phyloP scores from a whole-genome alignment of 2,797 vertebrate genomes.

The Characodon lateralis region DNA sequence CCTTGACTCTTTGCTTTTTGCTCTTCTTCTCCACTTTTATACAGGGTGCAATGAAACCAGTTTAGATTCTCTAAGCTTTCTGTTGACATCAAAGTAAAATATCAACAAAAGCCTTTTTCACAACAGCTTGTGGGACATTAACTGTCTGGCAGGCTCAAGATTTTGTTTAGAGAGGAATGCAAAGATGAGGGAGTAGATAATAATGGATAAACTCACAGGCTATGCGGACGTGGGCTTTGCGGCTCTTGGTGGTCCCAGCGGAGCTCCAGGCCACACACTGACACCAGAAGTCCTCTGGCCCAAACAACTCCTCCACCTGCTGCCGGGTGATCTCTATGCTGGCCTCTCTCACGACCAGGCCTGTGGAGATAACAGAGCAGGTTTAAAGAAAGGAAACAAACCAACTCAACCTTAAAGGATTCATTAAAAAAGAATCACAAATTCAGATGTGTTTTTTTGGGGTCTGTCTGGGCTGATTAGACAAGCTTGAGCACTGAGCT shows the following conservation, averaged over 20 bases:
- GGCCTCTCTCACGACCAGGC: constrained; percentile 95
- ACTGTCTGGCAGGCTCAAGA: constrained; percentile 38
- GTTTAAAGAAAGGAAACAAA: not conserved
- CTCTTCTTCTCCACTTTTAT: constrained; percentile 33
- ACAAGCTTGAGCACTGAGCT: constrained; percentile 60
- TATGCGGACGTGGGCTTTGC: constrained; percentile 95
- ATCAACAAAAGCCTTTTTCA: constrained; percentile 20
- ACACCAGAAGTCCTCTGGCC: constrained; percentile 98
- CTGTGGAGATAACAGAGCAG: constrained; percentile 70
- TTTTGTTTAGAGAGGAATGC: constrained; percentile 55
- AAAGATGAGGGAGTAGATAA: constrained; percentile 52
- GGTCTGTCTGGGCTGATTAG: constrained; percentile 43
- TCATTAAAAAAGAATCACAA: not conserved
- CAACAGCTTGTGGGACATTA: constrained; percentile 32
- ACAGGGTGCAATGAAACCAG: constrained; percentile 38
- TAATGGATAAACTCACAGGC: constrained; percentile 88
- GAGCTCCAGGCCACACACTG: constrained; percentile 99
- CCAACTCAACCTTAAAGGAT: constrained; percentile 4
- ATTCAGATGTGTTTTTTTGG: constrained; percentile 26
- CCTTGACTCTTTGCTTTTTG: constrained; percentile 19
- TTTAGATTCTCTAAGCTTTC: constrained; percentile 47
- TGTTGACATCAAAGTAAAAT: constrained; percentile 15
- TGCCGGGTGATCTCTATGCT: constrained; percentile 99
- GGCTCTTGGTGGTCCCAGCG: constrained; percentile 96
- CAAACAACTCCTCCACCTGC: constrained; percentile 97